Conservation (phyloP, 1,140 invertebrate genomes). For the Forficula auricularia region DNA sequence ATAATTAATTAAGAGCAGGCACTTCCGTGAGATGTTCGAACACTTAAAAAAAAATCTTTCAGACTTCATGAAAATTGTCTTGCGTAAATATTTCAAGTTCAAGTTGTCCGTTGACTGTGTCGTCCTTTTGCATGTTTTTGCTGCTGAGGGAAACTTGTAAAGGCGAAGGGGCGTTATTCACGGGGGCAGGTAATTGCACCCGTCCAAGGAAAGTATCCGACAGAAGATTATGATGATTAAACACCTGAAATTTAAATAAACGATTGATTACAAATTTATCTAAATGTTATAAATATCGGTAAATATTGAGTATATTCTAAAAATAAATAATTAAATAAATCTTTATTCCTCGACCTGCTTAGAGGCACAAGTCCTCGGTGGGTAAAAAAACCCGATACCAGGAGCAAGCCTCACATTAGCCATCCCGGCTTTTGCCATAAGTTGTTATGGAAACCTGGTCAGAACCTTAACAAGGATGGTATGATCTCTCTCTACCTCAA, state of each 20-base stretch:
- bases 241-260: slow-evolving; percentile 12
- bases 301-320: no score
- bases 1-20: no score
- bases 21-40: no score
- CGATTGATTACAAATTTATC: background rate
- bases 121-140: slow-evolving; percentile 4
- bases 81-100: slow-evolving; percentile 15
- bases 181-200: slow-evolving; percentile 14
- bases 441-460: no score
- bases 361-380: no score
- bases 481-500: no score
- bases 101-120: slow-evolving; percentile 7
- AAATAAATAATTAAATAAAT: no score
- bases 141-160: slow-evolving; percentile 9
- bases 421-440: no score
- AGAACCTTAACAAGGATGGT: no score
- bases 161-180: slow-evolving; percentile 14
- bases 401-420: no score
- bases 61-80: slow-evolving; percentile 16
- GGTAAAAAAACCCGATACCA: no score
- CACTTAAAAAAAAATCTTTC: background rate
- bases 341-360: no score
- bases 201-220: slow-evolving; percentile 16
- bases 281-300: background rate
- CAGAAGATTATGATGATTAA: slow-evolving; percentile 12